Percentiles rank a stretch among this genome's conserved stretches.
Conservation (phyloP, 1,140 invertebrate genomes). For the Sarcophaga peregrina region DNA sequence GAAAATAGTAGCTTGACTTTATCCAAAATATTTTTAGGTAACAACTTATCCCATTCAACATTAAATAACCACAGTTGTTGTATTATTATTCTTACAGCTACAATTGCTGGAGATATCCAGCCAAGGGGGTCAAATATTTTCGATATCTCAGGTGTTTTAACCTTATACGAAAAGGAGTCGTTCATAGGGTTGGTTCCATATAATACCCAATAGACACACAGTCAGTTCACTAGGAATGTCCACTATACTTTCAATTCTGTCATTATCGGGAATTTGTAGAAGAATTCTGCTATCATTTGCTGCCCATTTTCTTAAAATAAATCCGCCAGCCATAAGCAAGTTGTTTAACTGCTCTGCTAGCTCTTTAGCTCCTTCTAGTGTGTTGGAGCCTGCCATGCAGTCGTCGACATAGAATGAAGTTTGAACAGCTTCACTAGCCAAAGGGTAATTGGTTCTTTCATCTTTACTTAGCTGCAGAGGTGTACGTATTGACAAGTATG, state of each 20-base stretch:
- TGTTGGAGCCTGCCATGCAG: slow-evolving; percentile 23
- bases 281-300: slow-evolving; percentile 47
- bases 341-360: neutral
- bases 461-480: slow-evolving; percentile 27
- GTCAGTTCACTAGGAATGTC: neutral
- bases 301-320: slow-evolving; percentile 52
- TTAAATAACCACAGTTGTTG: slow-evolving; percentile 59
- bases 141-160: slow-evolving; percentile 53
- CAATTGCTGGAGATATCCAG: slow-evolving; percentile 58
- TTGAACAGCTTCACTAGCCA: neutral
- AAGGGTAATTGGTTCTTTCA: neutral
- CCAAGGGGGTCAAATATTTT: slow-evolving; percentile 62
- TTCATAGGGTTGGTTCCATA: slow-evolving; percentile 31
- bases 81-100: slow-evolving; percentile 63
- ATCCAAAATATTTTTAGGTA: slow-evolving; percentile 43
- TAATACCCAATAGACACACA: slow-evolving; percentile 27
- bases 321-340: slow-evolving; percentile 37
- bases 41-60: slow-evolving; percentile 59
- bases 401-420: slow-evolving; percentile 42
- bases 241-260: neutral
- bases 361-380: neutral
- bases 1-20: neutral
- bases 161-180: slow-evolving; percentile 34
- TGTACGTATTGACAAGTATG: slow-evolving; percentile 35
- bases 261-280: slow-evolving; percentile 31